Percentiles rank a stretch among this genome's conserved stretches.
Evolutionary conservation across 2,113 vertebrate species (phyloP).

Genomic region (Eulemur rufifrons): DNA sequence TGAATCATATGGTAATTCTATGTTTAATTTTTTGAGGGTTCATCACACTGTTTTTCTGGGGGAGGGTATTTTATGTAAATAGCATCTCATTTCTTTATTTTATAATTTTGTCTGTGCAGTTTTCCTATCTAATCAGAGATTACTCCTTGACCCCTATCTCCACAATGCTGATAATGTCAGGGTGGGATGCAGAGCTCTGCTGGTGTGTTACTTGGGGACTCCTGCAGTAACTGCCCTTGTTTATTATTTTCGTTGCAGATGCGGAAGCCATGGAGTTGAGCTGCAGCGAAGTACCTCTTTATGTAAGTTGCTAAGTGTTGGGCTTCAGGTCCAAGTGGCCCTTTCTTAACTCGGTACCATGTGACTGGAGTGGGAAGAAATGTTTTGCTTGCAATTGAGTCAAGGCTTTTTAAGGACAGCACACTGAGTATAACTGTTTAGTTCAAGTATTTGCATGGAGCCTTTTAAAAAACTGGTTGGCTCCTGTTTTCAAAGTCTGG

Average conservation of each 20-base stretch:
- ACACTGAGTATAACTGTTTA: constrained; percentile 40
- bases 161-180: neutral
- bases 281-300: constrained; percentile 90
- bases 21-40: neutral
- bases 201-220: accelerated
- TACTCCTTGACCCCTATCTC: neutral
- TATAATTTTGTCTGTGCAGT: neutral
- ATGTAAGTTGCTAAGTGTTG: constrained; percentile 87
- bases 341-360: constrained; percentile 64
- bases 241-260: constrained; percentile 85
- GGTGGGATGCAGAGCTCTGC: neutral
- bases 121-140: neutral
- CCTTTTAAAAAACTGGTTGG: constrained; percentile 50
- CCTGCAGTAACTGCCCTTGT: constrained; percentile 67
- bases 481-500: constrained; percentile 22
- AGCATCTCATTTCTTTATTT: neutral
- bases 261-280: constrained; percentile 91
- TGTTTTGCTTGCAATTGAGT: constrained; percentile 39
- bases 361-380: constrained; percentile 54
- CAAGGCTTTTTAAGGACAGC: neutral
- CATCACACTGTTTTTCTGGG: neutral
- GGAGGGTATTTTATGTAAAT: neutral
- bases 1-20: neutral
- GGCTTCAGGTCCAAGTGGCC: constrained; percentile 21
- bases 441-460: neutral